Evolutionary conservation across 1,140 invertebrate genomes (phyloP).

Genomic region (Euura saliciscinereae): DNA sequence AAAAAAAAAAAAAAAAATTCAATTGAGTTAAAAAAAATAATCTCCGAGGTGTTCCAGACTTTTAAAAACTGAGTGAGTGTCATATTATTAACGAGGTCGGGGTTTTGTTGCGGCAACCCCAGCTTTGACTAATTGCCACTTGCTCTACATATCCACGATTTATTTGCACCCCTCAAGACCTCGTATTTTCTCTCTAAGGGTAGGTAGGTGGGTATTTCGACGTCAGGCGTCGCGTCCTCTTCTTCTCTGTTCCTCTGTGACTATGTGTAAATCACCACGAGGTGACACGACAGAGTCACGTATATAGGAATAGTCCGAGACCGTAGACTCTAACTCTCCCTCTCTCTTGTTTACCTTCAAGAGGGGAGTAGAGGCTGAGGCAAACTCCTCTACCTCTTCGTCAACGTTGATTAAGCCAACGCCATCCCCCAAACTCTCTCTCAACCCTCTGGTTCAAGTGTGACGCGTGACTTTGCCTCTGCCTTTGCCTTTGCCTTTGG

Average conservation of each 20-base stretch:
- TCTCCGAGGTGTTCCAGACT: too few relatives aligned
- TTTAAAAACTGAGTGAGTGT: too few relatives aligned
- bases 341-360: neutral
- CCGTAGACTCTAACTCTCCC: too few relatives aligned
- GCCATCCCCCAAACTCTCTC: too few relatives aligned
- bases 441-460: neutral
- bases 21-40: too few relatives aligned
- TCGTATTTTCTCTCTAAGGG: too few relatives aligned
- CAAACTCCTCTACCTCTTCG: neutral
- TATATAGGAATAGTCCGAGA: neutral
- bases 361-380: neutral
- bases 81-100: too few relatives aligned
- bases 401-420: constrained; percentile 3
- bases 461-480: neutral
- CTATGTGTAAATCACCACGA: too few relatives aligned
- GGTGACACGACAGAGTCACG: neutral
- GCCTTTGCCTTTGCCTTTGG: neutral
- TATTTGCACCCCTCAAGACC: neutral
- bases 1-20: too few relatives aligned
- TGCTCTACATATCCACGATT: neutral
- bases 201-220: too few relatives aligned
- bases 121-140: neutral
- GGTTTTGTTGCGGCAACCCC: too few relatives aligned
- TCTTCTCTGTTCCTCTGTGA: neutral
- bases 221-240: too few relatives aligned